phyloP scores from a whole-genome alignment of 1,140 invertebrate species.

The Coenobita brevimanus region DNA sequence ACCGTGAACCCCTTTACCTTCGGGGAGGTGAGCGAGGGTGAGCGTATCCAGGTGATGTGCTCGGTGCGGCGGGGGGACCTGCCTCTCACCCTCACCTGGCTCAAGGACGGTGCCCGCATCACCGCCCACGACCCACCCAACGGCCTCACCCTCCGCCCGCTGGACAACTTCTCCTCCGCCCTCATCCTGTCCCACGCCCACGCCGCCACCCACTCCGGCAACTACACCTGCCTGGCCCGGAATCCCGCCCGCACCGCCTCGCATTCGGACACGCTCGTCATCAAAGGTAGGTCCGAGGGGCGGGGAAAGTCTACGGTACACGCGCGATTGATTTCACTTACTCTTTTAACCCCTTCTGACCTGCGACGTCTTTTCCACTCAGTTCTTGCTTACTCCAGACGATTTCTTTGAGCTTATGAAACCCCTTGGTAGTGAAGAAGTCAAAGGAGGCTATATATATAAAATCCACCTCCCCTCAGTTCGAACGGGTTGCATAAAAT shows the following conservation, averaged over 20 bases:
- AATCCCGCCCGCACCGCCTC: slow-evolving; percentile 77
- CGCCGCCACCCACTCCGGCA: neutral
- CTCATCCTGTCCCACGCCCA: slow-evolving; percentile 44
- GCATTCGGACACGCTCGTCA: slow-evolving; percentile 84
- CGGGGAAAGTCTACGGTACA: too few relatives aligned
- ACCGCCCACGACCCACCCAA: slow-evolving; percentile 20
- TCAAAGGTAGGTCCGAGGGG: slow-evolving; percentile 74
- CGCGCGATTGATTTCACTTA: too few relatives aligned
- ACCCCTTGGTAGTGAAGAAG: too few relatives aligned
- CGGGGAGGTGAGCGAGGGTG: slow-evolving; percentile 67
- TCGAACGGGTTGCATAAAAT: too few relatives aligned
- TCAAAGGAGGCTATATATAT: too few relatives aligned
- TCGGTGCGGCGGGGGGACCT: slow-evolving; percentile 85
- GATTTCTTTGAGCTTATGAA: too few relatives aligned
- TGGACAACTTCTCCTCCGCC: slow-evolving; percentile 75
- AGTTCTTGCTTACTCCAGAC: too few relatives aligned
- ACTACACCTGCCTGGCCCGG: too few relatives aligned
- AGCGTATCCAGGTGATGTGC: slow-evolving; percentile 74
- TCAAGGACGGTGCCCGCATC: slow-evolving; percentile 82
- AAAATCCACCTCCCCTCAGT: too few relatives aligned
- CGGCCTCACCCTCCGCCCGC: slow-evolving; percentile 76
- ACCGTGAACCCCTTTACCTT: slow-evolving; percentile 69
- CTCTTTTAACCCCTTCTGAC: too few relatives aligned
- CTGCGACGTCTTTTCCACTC: too few relatives aligned
- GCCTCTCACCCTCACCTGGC: slow-evolving; percentile 85